phyloP scores from a whole-genome alignment of 2,113 vertebrate genomes.

The Gopherus evgoodei region DNA sequence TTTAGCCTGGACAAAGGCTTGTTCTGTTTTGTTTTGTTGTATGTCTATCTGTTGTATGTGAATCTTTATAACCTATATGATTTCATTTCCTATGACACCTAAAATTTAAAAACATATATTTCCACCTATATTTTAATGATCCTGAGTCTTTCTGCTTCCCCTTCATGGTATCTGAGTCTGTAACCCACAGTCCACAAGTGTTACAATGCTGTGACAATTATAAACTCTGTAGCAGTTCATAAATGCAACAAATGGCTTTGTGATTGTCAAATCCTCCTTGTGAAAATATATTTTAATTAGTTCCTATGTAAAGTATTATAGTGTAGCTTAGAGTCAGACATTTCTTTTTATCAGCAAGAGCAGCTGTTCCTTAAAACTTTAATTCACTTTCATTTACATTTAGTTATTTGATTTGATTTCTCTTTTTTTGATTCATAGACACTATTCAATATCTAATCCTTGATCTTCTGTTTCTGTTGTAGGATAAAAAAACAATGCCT shows the following conservation, averaged over 20 bases:
- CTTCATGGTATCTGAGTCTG: not conserved
- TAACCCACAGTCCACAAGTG: not conserved
- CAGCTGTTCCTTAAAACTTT: conserved; percentile 15
- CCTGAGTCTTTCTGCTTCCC: not conserved
- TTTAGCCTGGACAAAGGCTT: not conserved
- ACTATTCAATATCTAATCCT: not conserved
- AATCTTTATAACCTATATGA: not conserved
- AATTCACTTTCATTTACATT: not conserved
- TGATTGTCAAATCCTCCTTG: not conserved
- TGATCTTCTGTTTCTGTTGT: not conserved
- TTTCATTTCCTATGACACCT: not conserved
- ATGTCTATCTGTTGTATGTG: not conserved
- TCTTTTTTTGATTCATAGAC: not conserved
- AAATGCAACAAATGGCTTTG: not conserved
- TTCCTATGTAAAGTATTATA: not conserved
- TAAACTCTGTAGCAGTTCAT: not conserved
- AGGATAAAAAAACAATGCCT: not conserved
- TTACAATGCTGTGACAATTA: not conserved
- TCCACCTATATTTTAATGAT: not conserved
- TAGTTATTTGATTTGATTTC: not conserved
- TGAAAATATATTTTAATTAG: conserved; percentile 1
- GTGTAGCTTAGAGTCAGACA: not conserved
- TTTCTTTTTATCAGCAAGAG: conserved; percentile 8
- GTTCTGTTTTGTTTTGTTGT: not conserved
- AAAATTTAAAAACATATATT: not conserved